Evolutionary conservation across 2,797 vertebrate species (phyloP).

Genomic region (Otolemur crassicaudatus): DNA sequence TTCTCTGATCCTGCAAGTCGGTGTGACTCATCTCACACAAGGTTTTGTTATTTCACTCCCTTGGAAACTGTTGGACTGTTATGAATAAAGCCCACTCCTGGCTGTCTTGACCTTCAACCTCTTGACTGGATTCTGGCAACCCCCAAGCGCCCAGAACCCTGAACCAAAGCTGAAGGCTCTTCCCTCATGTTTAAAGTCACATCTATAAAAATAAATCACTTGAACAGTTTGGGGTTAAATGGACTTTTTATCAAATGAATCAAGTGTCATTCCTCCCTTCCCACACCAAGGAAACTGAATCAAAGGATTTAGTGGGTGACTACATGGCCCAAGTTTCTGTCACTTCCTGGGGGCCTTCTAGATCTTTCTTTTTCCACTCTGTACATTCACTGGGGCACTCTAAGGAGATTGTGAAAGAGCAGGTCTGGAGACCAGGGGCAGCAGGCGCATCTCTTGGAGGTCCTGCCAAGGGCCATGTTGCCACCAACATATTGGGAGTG

Average conservation of each 20-base stretch:
- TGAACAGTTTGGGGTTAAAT: background rate
- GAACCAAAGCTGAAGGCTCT: background rate
- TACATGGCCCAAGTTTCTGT: background rate
- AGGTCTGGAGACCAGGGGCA: background rate
- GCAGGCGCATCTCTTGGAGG: background rate
- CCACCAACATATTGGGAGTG: background rate
- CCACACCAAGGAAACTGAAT: background rate
- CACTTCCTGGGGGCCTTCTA: background rate
- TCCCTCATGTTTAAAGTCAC: background rate
- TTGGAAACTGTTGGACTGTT: slow-evolving; percentile 65
- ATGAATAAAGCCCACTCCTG: slow-evolving; percentile 51
- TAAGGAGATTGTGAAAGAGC: background rate
- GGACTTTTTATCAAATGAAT: background rate
- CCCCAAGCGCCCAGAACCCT: background rate
- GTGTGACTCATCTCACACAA: slow-evolving; percentile 64
- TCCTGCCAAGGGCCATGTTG: background rate
- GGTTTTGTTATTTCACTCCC: slow-evolving; percentile 58
- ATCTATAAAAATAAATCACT: slow-evolving; percentile 3
- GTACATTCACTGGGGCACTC: background rate
- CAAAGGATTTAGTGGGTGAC: background rate
- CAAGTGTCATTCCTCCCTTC: background rate
- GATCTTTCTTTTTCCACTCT: background rate
- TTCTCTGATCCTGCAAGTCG: slow-evolving; percentile 60
- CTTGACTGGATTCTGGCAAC: background rate
- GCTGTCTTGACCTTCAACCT: background rate